Conservation (phyloP, 2,113 vertebrate genomes). For the Neolamprologus cancellatus region DNA sequence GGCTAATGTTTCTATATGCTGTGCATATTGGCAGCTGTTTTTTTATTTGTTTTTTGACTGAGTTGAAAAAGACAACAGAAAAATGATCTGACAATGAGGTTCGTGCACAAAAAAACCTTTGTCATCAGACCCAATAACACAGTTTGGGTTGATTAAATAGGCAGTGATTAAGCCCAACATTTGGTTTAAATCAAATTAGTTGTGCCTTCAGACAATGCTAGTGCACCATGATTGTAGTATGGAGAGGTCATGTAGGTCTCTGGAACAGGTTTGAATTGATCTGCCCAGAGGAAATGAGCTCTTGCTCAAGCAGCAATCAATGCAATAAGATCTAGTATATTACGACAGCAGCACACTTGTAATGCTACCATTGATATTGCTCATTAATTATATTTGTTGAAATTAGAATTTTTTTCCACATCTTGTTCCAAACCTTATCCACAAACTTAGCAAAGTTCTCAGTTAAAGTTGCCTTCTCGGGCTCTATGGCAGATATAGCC, state of each 20-base stretch:
- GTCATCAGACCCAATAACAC: slow-evolving; percentile 72
- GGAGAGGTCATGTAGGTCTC: slow-evolving; percentile 34
- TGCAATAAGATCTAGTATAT: not conserved
- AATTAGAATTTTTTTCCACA: not conserved
- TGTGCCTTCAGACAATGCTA: slow-evolving; percentile 44
- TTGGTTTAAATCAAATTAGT: slow-evolving; percentile 70
- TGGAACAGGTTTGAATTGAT: slow-evolving; percentile 63
- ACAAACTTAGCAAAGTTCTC: slow-evolving; percentile 32
- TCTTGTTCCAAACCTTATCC: not conserved
- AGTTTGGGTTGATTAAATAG: slow-evolving; percentile 75
- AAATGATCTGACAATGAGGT: slow-evolving; percentile 71
- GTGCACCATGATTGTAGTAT: slow-evolving; percentile 10
- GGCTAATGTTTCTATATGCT: slow-evolving; percentile 3
- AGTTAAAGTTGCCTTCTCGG: slow-evolving; percentile 39
- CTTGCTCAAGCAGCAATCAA: slow-evolving; percentile 13
- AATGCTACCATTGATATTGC: not conserved
- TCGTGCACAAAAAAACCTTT: slow-evolving; percentile 60
- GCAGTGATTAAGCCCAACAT: slow-evolving; percentile 65
- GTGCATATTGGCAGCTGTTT: slow-evolving; percentile 42
- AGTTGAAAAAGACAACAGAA: slow-evolving; percentile 59
- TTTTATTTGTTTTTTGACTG: slow-evolving; percentile 46
- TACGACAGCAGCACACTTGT: not conserved
- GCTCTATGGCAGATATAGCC: slow-evolving; percentile 51
- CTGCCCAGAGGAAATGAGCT: slow-evolving; percentile 11
- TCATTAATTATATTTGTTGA: not conserved